phyloP scores from a whole-genome alignment of 2,888 invertebrate genomes.

The Bombylius discolor region DNA sequence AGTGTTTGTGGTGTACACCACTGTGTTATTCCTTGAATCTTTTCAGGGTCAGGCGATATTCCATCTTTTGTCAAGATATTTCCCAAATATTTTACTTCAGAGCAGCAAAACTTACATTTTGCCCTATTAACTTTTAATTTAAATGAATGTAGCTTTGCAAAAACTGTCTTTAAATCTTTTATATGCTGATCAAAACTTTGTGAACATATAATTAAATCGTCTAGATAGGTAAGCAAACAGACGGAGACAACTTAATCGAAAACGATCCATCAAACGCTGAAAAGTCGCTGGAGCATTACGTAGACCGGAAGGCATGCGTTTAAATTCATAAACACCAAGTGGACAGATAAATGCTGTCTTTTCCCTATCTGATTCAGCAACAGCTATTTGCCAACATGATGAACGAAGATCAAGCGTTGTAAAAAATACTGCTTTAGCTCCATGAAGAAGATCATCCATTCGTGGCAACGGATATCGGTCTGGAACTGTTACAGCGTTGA shows the following conservation, averaged over 20 bases:
- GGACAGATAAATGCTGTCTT: constrained; percentile 8
- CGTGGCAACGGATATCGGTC: constrained; percentile 4
- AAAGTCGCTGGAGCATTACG: constrained; percentile 4
- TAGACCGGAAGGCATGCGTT: constrained; percentile 8
- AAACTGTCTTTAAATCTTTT: constrained; percentile 14
- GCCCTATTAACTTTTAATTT: constrained; percentile 2
- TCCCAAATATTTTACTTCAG: constrained; percentile 8
- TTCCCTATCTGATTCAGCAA: constrained; percentile 4
- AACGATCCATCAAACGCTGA: background rate
- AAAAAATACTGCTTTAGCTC: constrained; percentile 12
- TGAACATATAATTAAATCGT: constrained; percentile 21
- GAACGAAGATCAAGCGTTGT: constrained; percentile 17
- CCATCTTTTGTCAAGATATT: constrained; percentile 14
- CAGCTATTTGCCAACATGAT: constrained; percentile 20
- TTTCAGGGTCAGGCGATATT: constrained; percentile 19
- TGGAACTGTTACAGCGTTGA: constrained; percentile 20
- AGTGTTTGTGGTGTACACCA: no score
- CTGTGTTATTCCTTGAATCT: constrained; percentile 12
- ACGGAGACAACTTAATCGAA: constrained; percentile 16
- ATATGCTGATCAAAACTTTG: constrained; percentile 17
- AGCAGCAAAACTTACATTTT: constrained; percentile 6
- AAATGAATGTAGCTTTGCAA: constrained; percentile 17
- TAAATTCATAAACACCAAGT: constrained; percentile 4
- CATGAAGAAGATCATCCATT: constrained; percentile 26
- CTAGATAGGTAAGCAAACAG: constrained; percentile 18